Evolutionary conservation across 2,888 invertebrate genomes (phyloP), one percentile per base, ranked within the genome.

Genomic region (Labia minor): DNA sequence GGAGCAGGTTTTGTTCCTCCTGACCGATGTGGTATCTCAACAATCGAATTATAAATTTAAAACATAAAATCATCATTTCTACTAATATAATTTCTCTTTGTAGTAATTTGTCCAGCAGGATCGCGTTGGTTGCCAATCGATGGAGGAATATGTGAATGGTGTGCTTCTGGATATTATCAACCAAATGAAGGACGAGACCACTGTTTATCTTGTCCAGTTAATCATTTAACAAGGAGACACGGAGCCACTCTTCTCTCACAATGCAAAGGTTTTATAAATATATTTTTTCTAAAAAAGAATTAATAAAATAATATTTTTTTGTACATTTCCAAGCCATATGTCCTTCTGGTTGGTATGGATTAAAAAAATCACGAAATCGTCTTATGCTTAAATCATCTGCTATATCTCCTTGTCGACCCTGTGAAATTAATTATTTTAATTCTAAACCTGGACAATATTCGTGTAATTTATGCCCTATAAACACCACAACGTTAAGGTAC

Each of bases 61-160:
- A n/a, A n/a, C n/a, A n/a, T n/a, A n/a, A n/a, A n/a, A n/a, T n/a
- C n/a, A n/a, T n/a, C n/a, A n/a, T n/a, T n/a, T n/a, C n/a, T n/a
- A n/a, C n/a, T n/a, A n/a, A n/a, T n/a, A n/a, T n/a, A 61, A 61
- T 61, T 61, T 61, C 61, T 19, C 61, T 61, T 61, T 61, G 16
- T 14, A 84, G 87, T 86, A 4, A 81, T 82, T 74, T 87, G 87
- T 73, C 85, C 86, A 1, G 76, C 80, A 69, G 87, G 87, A 14
- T 85, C 86, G 0, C 85, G 83, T 74, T 84, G 49, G 49, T 16
- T 49, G 3, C 49, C 49, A 3, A 2, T 49, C n/a, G 49, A 49
- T 49, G 49, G 49, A n/a, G 78, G 80, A 70, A 75, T 74, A n/a
- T 87, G 87, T 71, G 80, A 82, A 68, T 78, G 82, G 26, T 87